phyloP scores from a whole-genome alignment of 1,140 invertebrate genomes.

The Eriosoma lanigerum region DNA sequence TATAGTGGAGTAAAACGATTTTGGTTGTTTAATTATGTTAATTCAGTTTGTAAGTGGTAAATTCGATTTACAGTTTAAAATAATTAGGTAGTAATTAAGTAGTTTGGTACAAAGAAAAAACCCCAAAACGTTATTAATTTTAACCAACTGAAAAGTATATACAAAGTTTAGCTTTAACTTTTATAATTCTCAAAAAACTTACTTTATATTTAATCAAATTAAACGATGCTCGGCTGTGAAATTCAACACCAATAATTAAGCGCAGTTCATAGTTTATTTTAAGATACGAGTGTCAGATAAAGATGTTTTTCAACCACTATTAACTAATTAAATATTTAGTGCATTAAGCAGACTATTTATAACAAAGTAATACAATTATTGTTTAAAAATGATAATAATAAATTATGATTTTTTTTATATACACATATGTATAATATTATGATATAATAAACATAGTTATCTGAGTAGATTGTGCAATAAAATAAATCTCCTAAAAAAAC shows the following conservation, averaged over 20 bases:
- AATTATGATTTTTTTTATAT: no score
- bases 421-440: no score
- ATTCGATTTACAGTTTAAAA: neutral
- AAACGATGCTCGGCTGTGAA: neutral
- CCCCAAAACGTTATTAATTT: neutral
- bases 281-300: neutral
- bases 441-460: no score
- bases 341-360: no score
- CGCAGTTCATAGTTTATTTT: neutral
- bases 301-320: neutral
- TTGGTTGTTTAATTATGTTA: constrained; percentile 19
- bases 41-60: neutral
- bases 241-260: neutral
- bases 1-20: neutral
- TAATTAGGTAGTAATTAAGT: neutral
- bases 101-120: no score
- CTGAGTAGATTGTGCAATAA: no score
- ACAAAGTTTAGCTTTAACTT: neutral
- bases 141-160: neutral
- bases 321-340: neutral
- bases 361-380: no score
- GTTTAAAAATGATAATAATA: no score
- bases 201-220: neutral
- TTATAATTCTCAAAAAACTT: neutral
- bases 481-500: no score